Evolutionary conservation across 2,113 vertebrate species (phyloP).

Genomic region (Phasianus colchicus): DNA sequence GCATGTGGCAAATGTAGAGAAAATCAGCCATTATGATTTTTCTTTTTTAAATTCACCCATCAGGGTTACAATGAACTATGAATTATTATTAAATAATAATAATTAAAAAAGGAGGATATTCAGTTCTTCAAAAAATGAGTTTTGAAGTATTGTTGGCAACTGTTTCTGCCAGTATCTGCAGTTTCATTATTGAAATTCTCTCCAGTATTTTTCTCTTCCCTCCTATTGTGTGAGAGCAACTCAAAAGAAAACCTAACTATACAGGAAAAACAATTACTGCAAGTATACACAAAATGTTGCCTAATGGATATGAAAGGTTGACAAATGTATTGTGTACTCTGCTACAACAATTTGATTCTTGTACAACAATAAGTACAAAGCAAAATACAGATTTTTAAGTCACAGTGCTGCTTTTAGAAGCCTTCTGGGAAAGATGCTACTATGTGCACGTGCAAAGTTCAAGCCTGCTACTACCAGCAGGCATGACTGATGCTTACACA

Average conservation of each 20-base stretch:
- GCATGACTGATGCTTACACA: background rate
- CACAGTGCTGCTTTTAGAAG: background rate
- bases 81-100: background rate
- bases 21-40: background rate
- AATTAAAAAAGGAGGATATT: background rate
- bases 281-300: background rate
- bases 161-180: background rate
- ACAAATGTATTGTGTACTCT: background rate
- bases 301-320: slow-evolving; percentile 30
- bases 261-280: slow-evolving; percentile 28
- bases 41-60: background rate
- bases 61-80: background rate
- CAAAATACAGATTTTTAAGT: background rate
- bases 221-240: slow-evolving; percentile 17
- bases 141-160: slow-evolving; percentile 41
- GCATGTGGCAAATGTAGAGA: background rate
- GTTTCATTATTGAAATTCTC: slow-evolving; percentile 18
- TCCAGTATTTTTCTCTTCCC: slow-evolving; percentile 42
- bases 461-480: background rate
- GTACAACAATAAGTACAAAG: background rate
- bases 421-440: background rate
- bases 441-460: background rate
- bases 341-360: background rate
- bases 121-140: background rate
- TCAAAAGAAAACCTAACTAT: slow-evolving; percentile 54